A percentile compares a stretch with the other conserved stretches of the same genome.
phyloP scores from a whole-genome alignment of 1,140 invertebrate species.

The Archegozetes longisetosus region DNA sequence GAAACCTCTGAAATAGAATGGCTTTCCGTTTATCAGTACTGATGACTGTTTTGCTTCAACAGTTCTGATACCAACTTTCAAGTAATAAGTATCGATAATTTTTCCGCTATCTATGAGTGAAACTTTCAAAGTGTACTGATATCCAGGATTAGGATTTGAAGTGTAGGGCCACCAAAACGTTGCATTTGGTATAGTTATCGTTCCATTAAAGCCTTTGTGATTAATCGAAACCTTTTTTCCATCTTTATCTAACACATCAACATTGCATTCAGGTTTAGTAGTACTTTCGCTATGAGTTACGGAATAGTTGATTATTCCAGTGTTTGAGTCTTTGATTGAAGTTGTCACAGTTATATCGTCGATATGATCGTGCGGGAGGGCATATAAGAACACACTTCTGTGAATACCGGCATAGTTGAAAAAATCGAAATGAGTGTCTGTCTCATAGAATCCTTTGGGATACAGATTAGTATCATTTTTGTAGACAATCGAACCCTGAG shows the following conservation, averaged over 20 bases:
- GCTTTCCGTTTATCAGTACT: slow-evolving; percentile 62
- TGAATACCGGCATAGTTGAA: slow-evolving; percentile 97
- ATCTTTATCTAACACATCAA: slow-evolving; percentile 34
- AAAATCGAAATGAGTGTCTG: slow-evolving; percentile 82
- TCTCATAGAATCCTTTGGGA: slow-evolving; percentile 41
- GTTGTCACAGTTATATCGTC: slow-evolving; percentile 68
- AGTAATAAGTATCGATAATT: slow-evolving; percentile 51
- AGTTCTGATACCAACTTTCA: slow-evolving; percentile 68
- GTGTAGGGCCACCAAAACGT: slow-evolving; percentile 79
- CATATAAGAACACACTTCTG: slow-evolving; percentile 69
- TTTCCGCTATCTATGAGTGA: background rate
- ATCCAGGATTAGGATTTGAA: slow-evolving; percentile 52
- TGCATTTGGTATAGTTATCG: slow-evolving; percentile 45
- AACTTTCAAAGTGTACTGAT: slow-evolving; percentile 65
- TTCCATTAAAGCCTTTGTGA: slow-evolving; percentile 28
- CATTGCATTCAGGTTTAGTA: background rate
- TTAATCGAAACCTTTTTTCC: slow-evolving; percentile 35
- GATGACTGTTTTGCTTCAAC: slow-evolving; percentile 54
- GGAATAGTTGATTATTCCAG: background rate
- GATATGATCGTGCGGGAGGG: slow-evolving; percentile 60
- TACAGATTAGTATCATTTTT: slow-evolving; percentile 33
- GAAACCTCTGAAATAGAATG: slow-evolving; percentile 78
- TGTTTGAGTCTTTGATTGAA: slow-evolving; percentile 32
- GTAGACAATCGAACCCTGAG: slow-evolving; percentile 45
- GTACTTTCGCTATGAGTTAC: no score